These are phyloP conservation scores for Pomatostomus ruficeps DNA, from an alignment of 2,113 vertebrate species.

Conservation along the genomic window DNA sequence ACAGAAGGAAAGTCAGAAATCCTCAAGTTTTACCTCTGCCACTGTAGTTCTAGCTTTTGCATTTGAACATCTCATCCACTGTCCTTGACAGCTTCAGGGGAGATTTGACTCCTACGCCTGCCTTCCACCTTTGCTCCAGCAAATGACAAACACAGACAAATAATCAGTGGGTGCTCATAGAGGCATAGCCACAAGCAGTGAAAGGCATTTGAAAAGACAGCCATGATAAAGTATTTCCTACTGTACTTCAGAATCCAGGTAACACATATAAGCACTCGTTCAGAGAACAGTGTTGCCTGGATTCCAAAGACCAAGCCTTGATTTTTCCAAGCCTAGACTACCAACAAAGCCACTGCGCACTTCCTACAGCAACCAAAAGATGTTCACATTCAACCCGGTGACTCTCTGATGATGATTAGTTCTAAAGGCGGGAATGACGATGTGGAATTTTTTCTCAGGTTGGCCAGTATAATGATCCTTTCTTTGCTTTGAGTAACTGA, in stretches of 20 bases:
- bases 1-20: background rate
- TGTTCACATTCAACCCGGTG: background rate
- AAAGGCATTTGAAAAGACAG: background rate
- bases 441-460: background rate
- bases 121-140: background rate
- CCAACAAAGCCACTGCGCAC: background rate
- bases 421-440: background rate
- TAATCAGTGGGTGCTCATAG: background rate
- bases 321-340: background rate
- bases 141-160: background rate
- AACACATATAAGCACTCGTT: background rate
- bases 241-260: background rate
- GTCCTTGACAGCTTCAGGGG: background rate
- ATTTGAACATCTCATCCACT: background rate
- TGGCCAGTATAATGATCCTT: background rate
- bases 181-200: background rate
- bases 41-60: background rate
- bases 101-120: background rate
- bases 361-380: background rate
- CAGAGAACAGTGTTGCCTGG: background rate
- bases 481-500: background rate
- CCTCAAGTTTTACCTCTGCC: background rate
- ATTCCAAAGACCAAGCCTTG: background rate
- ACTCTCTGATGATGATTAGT: background rate
- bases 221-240: background rate